These are phyloP conservation scores for Melinopterus prodromus DNA, from an alignment of 2,888 invertebrate species.

Conservation along the genomic window DNA sequence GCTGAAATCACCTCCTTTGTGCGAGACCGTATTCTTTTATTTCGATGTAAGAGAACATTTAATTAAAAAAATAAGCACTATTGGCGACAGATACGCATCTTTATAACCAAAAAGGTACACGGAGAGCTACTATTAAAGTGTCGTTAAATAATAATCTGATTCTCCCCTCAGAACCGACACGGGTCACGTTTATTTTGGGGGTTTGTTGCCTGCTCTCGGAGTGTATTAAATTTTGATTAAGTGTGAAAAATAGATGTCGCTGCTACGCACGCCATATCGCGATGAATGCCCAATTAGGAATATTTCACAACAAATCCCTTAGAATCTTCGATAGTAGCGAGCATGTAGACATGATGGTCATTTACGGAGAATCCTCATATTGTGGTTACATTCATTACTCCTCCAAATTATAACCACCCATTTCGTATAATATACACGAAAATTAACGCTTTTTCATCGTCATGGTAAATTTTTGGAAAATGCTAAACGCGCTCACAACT, in stretches of 20 bases:
- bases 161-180: slow-evolving; percentile 5
- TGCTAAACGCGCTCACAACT: too few species aligned
- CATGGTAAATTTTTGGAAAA: too few species aligned
- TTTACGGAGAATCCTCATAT: too few species aligned
- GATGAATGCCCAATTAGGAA: not conserved
- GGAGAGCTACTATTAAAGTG: slow-evolving; percentile 13
- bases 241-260: not conserved
- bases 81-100: slow-evolving; percentile 14
- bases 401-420: too few species aligned
- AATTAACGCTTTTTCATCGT: too few species aligned
- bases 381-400: too few species aligned
- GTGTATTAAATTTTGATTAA: not conserved
- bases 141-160: slow-evolving; percentile 22
- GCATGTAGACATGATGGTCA: too few species aligned
- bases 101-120: slow-evolving; percentile 18
- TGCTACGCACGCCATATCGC: not conserved
- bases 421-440: too few species aligned
- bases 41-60: slow-evolving; percentile 18
- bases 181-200: slow-evolving; percentile 10
- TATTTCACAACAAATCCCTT: not conserved
- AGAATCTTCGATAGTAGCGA: not conserved
- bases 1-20: slow-evolving; percentile 10
- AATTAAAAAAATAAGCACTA: slow-evolving; percentile 22
- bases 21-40: slow-evolving; percentile 14
- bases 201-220: not conserved